Base-by-base conservation (phyloP, 2,113 vertebrate genomes). In the Heptranchias perlo region DNA sequence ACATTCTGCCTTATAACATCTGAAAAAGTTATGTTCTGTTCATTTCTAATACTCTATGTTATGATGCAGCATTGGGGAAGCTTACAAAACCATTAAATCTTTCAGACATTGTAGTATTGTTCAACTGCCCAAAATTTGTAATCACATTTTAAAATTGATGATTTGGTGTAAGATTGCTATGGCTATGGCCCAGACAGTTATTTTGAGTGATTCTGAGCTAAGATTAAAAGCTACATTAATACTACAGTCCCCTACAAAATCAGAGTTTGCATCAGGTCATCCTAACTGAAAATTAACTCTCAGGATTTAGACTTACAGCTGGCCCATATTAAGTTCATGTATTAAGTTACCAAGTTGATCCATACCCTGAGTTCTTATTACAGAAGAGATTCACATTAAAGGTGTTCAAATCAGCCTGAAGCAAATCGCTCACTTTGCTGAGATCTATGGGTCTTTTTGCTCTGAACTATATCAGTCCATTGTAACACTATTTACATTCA, bases 231-330 rank as follows among this genome's bases (percentile, higher is more conserved):
- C 44, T 47, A 49, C 82, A 86, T 21, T 86, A 35, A 86, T 7
- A 86, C 44, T 86, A 18, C 21, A 39, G 16, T 14, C 44, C 92
- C 44, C n/a, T 23, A 62, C 61, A 94, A 94, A 44, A 25, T 49
- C 92, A 89, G 25, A 86, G 82, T 65, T 65, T 94, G n/a, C 62
- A 62, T 94, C 5, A 94, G 16, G 61, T 64, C 58, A 94, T 94
- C 61, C n/a, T 44, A 47, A 64, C n/a, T 94, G n/a, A 94, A 94
- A 1, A 65, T 1, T 44, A 65, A 94, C n/a, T 65, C 13, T 18
- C 92, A 93, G 31, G 16, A 94, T 44, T 65, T 94, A 64, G 21
- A 94, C 62, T 39, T 64, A 62, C 92, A 94, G n/a, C 92, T 65
- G n/a, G 92, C 61, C 58, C 92, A 35, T 65, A 64, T 65, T 94